Evolutionary conservation across 1,140 invertebrate genomes (phyloP), one percentile per base, ranked within the genome.

Genomic region (Orius insidiosus): DNA sequence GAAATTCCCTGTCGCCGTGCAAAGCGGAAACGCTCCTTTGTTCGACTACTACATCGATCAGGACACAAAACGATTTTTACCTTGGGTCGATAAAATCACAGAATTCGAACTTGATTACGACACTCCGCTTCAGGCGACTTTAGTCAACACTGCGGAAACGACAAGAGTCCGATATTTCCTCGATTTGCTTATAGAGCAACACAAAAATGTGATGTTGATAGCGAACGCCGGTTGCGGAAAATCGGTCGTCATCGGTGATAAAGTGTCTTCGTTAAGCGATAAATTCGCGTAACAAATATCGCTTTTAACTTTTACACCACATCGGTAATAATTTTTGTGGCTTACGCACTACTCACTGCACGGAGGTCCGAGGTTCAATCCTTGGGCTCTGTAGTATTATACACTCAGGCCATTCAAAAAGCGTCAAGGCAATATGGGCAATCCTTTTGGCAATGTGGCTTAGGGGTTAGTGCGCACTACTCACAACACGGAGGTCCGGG

Each of bases 251-350:
- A 74, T 89, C 10, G 71, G 76, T 24, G 81, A 92, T 48, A 89
- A 90, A 59, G 70, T 97, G 11, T 66, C 69, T 35, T 63, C 64
- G 10, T 57, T 95, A n/a, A 62, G 79, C 0, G 85, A 90, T 14
- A 75, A 75, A 54, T 90, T 76, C 58, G 76, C 78, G 70, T 94
- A 10, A 76, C 82, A 2, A 90, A 88, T 63, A 83, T 90, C 11
- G 84, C 90, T 2, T 87, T 97, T 56, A 96, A 96, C 67, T 96
- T 85, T 63, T 95, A 96, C 61, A 95, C 90, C 0, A 89, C 86
- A 1, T 93, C 45, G 82, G 83, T 74, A 59, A 57, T 49, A 10
- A n/a, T n/a, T n/a, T n/a, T n/a, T n/a, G n/a, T n/a, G n/a, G n/a
- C n/a, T n/a, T n/a, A n/a, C n/a, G n/a, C n/a, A n/a, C n/a, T n/a